A percentile compares a stretch with the other conserved stretches of the same genome.
phyloP scores from a whole-genome alignment of 2,797 vertebrate genomes.

The Acipenser ruthenus region DNA sequence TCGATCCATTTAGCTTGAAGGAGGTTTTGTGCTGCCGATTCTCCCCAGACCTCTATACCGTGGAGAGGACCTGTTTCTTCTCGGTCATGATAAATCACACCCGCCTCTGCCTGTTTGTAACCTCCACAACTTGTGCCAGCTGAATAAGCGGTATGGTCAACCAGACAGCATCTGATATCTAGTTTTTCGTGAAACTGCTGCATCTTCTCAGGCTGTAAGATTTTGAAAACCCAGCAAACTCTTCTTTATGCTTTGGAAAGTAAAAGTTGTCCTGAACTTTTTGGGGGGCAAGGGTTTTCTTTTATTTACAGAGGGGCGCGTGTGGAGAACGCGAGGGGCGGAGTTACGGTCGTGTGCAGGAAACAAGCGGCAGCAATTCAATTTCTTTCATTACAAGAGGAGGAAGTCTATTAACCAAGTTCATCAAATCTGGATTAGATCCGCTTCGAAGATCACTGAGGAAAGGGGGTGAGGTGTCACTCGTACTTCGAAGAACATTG shows the following conservation, averaged over 20 bases:
- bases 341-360: constrained; percentile 56
- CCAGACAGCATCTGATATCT: too few species aligned
- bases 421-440: constrained; percentile 73
- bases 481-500: constrained; percentile 19
- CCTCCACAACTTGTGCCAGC: background rate
- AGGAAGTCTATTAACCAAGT: constrained; percentile 55
- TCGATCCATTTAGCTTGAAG: constrained; percentile 32
- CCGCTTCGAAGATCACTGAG: constrained; percentile 45
- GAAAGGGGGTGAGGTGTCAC: constrained; percentile 13
- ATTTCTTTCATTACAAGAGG: constrained; percentile 35
- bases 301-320: constrained; percentile 42
- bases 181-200: too few species aligned
- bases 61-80: constrained; percentile 11
- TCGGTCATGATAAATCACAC: background rate
- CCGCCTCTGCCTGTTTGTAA: background rate
- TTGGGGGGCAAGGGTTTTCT: constrained; percentile 25
- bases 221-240: too few species aligned
- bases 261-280: background rate
- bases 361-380: constrained; percentile 45
- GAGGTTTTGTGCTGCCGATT: constrained; percentile 28
- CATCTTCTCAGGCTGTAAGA: too few species aligned
- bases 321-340: constrained; percentile 36
- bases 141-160: background rate
- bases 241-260: too few species aligned
- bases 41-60: background rate